Evolutionary conservation across 2,113 vertebrate genomes (phyloP).

Genomic region (Chloropsis hardwickii): DNA sequence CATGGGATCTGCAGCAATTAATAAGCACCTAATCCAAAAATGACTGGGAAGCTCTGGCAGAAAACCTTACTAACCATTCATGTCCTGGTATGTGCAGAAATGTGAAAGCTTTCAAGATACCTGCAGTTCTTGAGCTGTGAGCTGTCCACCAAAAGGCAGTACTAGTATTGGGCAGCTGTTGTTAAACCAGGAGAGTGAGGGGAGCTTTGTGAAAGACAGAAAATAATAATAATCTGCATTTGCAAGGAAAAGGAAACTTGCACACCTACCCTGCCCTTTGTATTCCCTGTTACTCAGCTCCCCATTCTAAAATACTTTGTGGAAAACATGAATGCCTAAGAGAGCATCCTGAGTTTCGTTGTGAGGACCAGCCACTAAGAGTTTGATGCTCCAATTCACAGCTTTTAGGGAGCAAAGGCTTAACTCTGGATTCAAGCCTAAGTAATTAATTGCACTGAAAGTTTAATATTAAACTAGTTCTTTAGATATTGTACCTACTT

Average conservation of each 20-base stretch:
- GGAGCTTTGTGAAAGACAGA: not conserved
- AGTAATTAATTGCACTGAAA: not conserved
- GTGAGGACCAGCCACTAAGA: not conserved
- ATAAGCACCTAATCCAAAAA: not conserved
- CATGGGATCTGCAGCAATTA: not conserved
- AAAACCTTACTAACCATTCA: not conserved
- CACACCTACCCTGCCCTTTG: fast-evolving
- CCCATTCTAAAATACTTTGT: not conserved
- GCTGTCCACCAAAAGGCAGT: not conserved
- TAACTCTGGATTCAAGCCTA: not conserved
- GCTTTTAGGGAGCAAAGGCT: not conserved
- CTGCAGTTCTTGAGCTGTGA: not conserved
- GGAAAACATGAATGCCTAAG: not conserved
- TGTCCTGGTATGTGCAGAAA: not conserved
- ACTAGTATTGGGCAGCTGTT: fast-evolving
- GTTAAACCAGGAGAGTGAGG: not conserved
- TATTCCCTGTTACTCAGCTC: not conserved
- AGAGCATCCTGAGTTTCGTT: not conserved
- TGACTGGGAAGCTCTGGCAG: not conserved
- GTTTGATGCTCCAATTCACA: not conserved
- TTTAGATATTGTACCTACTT: not conserved
- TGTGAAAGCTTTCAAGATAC: not conserved
- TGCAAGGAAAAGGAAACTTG: not conserved
- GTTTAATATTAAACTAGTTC: not conserved
- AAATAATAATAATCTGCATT: not conserved